Conservation (phyloP, 2,888 invertebrate genomes). For the Tetrapedia diversipes region DNA sequence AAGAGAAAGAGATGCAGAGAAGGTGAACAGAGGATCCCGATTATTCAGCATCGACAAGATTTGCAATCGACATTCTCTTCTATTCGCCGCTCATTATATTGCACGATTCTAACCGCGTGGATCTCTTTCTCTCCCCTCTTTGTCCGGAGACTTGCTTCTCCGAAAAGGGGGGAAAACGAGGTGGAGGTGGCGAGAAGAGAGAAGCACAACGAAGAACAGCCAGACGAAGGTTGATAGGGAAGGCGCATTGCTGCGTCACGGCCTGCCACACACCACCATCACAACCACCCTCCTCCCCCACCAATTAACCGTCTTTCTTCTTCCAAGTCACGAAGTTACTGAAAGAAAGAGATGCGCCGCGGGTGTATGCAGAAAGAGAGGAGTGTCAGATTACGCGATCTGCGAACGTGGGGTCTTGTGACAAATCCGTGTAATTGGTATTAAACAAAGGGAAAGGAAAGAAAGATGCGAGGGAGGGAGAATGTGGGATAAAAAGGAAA, state of each 20-base stretch:
- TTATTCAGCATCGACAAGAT: slow-evolving; percentile 69
- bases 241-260: slow-evolving; percentile 28
- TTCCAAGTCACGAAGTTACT: slow-evolving; percentile 47
- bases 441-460: slow-evolving; percentile 53
- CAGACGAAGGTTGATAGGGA: not conserved
- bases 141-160: slow-evolving; percentile 29
- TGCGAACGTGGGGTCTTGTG: slow-evolving; percentile 39
- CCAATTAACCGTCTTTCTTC: slow-evolving; percentile 61
- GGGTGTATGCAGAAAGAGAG: slow-evolving; percentile 10
- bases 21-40: slow-evolving; percentile 52
- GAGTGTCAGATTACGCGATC: slow-evolving; percentile 28
- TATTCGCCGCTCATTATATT: slow-evolving; percentile 64
- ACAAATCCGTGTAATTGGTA: slow-evolving; percentile 67
- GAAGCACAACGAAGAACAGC: not conserved
- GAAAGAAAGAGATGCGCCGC: slow-evolving; percentile 45
- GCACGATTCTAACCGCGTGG: slow-evolving; percentile 47
- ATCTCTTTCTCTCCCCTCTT: slow-evolving; percentile 34
- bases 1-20: not conserved
- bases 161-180: slow-evolving; percentile 30
- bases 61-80: slow-evolving; percentile 68
- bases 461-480: slow-evolving; percentile 5
- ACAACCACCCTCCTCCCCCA: slow-evolving; percentile 29
- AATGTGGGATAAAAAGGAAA: not conserved
- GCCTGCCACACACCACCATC: slow-evolving; percentile 23
- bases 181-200: slow-evolving; percentile 10